phyloP scores from a whole-genome alignment of 1,140 invertebrate species.

The Artemia franciscana region DNA sequence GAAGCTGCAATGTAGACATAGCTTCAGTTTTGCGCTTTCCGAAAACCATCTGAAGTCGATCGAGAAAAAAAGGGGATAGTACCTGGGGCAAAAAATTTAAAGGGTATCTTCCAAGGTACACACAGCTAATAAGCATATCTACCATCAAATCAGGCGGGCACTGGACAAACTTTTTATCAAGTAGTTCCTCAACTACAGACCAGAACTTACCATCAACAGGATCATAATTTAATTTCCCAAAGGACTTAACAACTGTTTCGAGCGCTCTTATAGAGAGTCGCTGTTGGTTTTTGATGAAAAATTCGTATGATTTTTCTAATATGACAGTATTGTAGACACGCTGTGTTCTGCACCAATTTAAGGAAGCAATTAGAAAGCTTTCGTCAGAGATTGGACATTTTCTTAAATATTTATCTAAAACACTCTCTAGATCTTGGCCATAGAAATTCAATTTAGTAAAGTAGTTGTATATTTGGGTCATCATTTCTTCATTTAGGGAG shows the following conservation, averaged over 20 bases:
- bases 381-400: not conserved
- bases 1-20: slow-evolving; percentile 29
- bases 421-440: not conserved
- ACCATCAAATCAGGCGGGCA: slow-evolving; percentile 31
- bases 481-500: not conserved
- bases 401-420: not conserved
- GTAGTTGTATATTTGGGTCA: not conserved
- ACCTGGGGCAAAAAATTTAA: slow-evolving; percentile 33
- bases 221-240: slow-evolving; percentile 34
- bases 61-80: slow-evolving; percentile 34
- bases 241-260: slow-evolving; percentile 30
- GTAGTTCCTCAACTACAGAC: slow-evolving; percentile 27
- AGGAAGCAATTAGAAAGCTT: not conserved
- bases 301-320: slow-evolving; percentile 22
- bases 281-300: slow-evolving; percentile 28
- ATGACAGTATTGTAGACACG: not conserved
- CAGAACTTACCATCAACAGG: slow-evolving; percentile 34
- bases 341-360: not conserved
- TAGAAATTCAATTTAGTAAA: not conserved
- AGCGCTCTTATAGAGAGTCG: slow-evolving; percentile 27
- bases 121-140: slow-evolving; percentile 34
- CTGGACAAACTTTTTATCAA: slow-evolving; percentile 31
- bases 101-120: slow-evolving; percentile 37
- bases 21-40: slow-evolving; percentile 9
- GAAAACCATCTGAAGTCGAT: slow-evolving; percentile 25